These are phyloP conservation scores for Manis pentadactyla DNA, from an alignment of 2,797 vertebrate genomes.

Conservation along the genomic window DNA sequence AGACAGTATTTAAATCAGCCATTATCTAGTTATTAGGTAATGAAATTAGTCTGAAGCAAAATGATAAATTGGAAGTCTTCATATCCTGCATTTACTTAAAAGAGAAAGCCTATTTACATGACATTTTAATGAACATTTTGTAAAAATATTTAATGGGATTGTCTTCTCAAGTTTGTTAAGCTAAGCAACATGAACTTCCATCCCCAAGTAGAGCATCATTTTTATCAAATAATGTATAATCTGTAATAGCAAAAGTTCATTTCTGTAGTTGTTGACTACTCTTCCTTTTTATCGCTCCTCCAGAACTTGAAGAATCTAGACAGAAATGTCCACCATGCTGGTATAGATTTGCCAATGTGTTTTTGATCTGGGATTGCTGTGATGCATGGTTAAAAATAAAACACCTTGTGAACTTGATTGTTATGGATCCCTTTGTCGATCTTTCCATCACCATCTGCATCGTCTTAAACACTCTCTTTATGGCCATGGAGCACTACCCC, in stretches of 20 bases:
- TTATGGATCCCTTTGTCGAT: constrained; percentile 98
- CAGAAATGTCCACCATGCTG: constrained; percentile 96
- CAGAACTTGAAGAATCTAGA: constrained; percentile 96
- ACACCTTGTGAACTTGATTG: constrained; percentile 90
- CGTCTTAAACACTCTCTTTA: constrained; percentile 97
- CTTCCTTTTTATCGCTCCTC: background rate
- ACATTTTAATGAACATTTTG: constrained; percentile 50
- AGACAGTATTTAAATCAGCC: background rate
- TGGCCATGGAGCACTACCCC: constrained; percentile 97
- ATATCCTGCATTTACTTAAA: constrained; percentile 44
- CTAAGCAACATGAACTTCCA: background rate
- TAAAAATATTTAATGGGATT: constrained; percentile 43
- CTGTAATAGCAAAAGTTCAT: background rate
- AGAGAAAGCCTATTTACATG: background rate
- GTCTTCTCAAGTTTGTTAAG: constrained; percentile 33
- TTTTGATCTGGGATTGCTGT: constrained; percentile 97
- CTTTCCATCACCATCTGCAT: constrained; percentile 97
- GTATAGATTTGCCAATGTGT: constrained; percentile 94
- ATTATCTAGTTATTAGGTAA: background rate
- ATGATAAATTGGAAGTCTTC: background rate
- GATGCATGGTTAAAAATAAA: constrained; percentile 95
- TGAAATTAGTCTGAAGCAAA: constrained; percentile 17
- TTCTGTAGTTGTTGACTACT: constrained; percentile 41
- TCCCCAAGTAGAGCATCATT: background rate
- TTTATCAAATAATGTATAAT: constrained; percentile 7